phyloP scores from a whole-genome alignment of 2,888 invertebrate species.

The Theodoxus fluviatilis region DNA sequence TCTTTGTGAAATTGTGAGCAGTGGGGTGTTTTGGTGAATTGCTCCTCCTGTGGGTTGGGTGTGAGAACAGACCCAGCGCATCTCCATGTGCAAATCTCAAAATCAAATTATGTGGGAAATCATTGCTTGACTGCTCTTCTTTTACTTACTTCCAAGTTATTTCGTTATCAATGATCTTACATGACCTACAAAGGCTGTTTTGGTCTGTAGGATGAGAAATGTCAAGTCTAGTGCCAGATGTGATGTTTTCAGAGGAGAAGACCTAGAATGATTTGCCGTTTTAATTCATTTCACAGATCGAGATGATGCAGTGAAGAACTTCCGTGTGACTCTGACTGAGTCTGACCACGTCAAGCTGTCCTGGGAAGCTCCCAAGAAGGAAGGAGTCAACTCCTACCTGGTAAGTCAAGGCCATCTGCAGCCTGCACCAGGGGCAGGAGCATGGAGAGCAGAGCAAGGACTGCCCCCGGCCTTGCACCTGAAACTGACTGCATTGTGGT shows the following conservation, averaged over 20 bases:
- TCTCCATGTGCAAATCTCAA: no score
- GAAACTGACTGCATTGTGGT: no score
- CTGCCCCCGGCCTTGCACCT: no score
- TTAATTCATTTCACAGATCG: slow-evolving; percentile 40
- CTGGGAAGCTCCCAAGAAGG: slow-evolving; percentile 59
- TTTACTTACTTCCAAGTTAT: background rate
- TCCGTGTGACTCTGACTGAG: slow-evolving; percentile 46
- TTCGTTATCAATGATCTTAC: background rate
- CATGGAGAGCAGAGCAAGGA: no score
- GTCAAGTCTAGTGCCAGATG: no score
- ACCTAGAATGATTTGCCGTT: no score
- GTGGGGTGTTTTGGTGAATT: no score
- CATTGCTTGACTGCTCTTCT: slow-evolving; percentile 1
- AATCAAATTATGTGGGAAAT: background rate
- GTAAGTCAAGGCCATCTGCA: slow-evolving; percentile 39
- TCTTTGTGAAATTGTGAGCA: background rate
- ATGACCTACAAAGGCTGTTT: background rate
- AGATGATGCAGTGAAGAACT: slow-evolving; percentile 47
- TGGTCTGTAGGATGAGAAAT: no score
- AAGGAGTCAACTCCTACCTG: slow-evolving; percentile 49
- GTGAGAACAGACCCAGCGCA: no score
- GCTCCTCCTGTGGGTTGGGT: no score
- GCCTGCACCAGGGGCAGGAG: no score
- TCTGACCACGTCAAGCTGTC: slow-evolving; percentile 53
- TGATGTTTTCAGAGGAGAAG: no score